A percentile compares a stretch with the other conserved stretches of the same genome.
Evolutionary conservation across 2,797 vertebrate genomes (phyloP).

Genomic region (Paramormyrops hopkinsi): DNA sequence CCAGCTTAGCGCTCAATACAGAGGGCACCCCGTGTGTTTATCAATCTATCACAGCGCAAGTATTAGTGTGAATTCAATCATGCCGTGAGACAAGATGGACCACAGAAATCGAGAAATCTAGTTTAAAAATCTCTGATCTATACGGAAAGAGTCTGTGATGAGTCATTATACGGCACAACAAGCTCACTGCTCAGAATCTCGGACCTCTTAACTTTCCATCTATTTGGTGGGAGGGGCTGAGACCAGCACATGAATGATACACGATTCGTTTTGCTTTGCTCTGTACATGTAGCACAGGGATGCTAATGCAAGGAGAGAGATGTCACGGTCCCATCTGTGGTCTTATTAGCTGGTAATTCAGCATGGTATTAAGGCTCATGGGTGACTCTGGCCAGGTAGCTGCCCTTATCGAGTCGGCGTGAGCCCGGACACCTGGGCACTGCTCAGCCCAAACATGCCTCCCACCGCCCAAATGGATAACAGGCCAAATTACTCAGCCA

Average conservation of each 20-base stretch:
- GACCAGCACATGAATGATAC: not conserved
- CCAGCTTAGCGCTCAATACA: not conserved
- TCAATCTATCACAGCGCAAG: not conserved
- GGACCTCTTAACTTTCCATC: not conserved
- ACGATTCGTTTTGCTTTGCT: not conserved
- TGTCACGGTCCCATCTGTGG: not conserved
- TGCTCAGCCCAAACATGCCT: slow-evolving; percentile 58
- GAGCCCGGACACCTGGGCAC: not conserved
- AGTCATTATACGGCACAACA: not conserved
- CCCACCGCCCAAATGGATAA: slow-evolving; percentile 83
- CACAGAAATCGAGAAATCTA: not conserved
- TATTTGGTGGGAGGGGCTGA: not conserved
- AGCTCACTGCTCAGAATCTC: not conserved
- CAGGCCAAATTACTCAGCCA: slow-evolving; percentile 85
- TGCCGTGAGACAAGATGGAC: not conserved
- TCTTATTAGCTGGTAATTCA: slow-evolving; percentile 9
- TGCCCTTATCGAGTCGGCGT: slow-evolving; percentile 54
- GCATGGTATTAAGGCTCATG: not conserved
- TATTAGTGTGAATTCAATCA: not conserved
- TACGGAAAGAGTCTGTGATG: not conserved
- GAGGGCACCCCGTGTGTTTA: not conserved
- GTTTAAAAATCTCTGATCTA: not conserved
- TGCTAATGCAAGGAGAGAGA: not conserved
- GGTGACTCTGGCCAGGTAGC: slow-evolving; percentile 47
- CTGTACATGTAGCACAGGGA: not conserved